Conservation (phyloP, 2,113 vertebrate species). For the Crotophaga sulcirostris region DNA sequence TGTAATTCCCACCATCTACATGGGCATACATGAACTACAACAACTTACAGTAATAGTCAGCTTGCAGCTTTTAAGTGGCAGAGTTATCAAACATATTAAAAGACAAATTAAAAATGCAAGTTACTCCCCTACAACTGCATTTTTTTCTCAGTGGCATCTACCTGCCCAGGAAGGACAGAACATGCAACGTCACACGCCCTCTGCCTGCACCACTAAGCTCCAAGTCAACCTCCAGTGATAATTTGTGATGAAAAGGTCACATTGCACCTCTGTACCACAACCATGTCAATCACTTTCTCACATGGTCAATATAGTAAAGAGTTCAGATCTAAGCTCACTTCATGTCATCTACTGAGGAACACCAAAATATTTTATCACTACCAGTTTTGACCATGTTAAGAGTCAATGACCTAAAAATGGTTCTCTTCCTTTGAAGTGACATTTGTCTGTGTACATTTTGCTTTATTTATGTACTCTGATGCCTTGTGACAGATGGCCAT, state of each 20-base stretch:
- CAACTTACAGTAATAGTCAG: not conserved
- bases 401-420: conserved; percentile 8
- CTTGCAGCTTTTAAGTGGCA: not conserved
- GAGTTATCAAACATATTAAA: not conserved
- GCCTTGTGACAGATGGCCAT: conserved; percentile 30
- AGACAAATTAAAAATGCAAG: not conserved
- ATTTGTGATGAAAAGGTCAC: not conserved
- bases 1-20: not conserved
- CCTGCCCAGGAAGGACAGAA: not conserved
- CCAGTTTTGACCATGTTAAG: not conserved
- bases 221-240: not conserved
- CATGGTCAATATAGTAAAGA: not conserved
- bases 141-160: not conserved
- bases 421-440: not conserved
- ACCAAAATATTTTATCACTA: not conserved
- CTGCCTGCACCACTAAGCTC: not conserved
- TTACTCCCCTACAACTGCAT: not conserved
- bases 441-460: not conserved
- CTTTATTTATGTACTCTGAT: not conserved
- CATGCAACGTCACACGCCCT: not conserved
- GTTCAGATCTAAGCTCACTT: not conserved
- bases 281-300: not conserved
- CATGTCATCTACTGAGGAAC: not conserved
- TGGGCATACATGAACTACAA: not conserved
- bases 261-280: not conserved